Conservation (phyloP, 2,888 invertebrate genomes). For the Drosophila suboccidentalis region DNA sequence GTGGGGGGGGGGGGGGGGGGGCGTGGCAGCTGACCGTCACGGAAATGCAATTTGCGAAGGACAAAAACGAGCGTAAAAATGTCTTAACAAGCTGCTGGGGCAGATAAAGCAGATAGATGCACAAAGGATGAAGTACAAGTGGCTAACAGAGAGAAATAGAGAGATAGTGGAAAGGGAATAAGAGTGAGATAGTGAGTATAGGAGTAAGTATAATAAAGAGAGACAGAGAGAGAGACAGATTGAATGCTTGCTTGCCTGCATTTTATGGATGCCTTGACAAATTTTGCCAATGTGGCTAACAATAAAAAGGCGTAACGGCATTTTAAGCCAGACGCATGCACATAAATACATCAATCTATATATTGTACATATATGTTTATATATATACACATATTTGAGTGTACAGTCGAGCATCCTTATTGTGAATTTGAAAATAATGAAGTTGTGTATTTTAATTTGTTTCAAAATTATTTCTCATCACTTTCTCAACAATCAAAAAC, state of each 20-base stretch:
- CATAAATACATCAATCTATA: background rate
- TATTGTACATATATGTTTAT: background rate
- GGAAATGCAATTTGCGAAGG: conserved; percentile 82
- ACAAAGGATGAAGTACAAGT: conserved; percentile 28
- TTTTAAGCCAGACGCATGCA: conserved; percentile 32
- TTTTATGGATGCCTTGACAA: conserved; percentile 74
- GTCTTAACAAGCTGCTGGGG: conserved; percentile 66
- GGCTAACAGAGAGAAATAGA: background rate
- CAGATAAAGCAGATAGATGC: conserved; percentile 40
- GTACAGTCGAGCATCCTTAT: background rate
- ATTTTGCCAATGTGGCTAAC: conserved; percentile 54
- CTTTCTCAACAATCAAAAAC: no score
- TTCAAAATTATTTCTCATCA: no score
- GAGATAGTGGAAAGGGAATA: background rate
- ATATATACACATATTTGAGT: background rate
- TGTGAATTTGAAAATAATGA: background rate
- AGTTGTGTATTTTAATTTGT: background rate
- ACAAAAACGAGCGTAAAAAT: conserved; percentile 72
- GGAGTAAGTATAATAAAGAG: background rate
- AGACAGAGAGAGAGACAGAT: background rate
- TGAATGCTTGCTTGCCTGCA: conserved; percentile 55
- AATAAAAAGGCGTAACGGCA: conserved; percentile 72
- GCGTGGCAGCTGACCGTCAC: conserved; percentile 51
- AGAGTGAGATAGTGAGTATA: background rate
- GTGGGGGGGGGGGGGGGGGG: no score